Conservation (phyloP, 2,113 vertebrate species). For the Vulpes lagopus region DNA sequence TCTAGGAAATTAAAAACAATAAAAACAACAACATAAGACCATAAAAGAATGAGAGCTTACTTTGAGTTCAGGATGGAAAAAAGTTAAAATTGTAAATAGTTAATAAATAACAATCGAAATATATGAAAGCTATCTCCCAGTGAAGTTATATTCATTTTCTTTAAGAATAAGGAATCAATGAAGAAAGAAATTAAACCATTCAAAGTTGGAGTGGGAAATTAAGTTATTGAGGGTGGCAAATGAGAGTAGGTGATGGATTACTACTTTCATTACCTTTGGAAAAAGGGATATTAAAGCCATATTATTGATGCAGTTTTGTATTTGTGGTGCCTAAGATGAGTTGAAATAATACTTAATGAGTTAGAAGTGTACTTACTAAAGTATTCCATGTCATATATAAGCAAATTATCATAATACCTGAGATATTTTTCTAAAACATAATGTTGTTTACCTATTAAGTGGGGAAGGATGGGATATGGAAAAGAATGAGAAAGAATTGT, state of each 20-base stretch:
- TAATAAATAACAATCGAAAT: constrained; percentile 68
- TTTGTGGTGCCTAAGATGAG: not conserved
- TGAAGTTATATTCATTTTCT: constrained; percentile 69
- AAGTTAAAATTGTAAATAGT: constrained; percentile 44
- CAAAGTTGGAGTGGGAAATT: constrained; percentile 62
- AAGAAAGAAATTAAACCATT: constrained; percentile 75
- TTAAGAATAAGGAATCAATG: constrained; percentile 61
- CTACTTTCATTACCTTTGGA: constrained; percentile 51
- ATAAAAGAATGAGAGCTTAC: not conserved
- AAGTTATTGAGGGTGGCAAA: constrained; percentile 58
- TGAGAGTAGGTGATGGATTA: constrained; percentile 61
- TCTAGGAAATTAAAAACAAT: not conserved
- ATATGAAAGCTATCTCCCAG: constrained; percentile 50
- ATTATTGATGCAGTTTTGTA: constrained; percentile 31
- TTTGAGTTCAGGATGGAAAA: constrained; percentile 50
- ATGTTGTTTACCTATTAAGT: not conserved
- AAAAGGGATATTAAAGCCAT: constrained; percentile 42
- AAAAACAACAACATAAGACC: not conserved
- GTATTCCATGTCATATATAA: not conserved
- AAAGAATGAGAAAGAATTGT: not conserved
- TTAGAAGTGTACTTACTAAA: not conserved
- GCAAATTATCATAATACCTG: not conserved
- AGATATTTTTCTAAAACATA: constrained; percentile 32
- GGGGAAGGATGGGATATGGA: not conserved
- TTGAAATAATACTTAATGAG: constrained; percentile 44